Percentiles rank a stretch among this genome's conserved stretches.
Evolutionary conservation across 2,797 vertebrate species (phyloP).

Genomic region (Myotis daubentonii): DNA sequence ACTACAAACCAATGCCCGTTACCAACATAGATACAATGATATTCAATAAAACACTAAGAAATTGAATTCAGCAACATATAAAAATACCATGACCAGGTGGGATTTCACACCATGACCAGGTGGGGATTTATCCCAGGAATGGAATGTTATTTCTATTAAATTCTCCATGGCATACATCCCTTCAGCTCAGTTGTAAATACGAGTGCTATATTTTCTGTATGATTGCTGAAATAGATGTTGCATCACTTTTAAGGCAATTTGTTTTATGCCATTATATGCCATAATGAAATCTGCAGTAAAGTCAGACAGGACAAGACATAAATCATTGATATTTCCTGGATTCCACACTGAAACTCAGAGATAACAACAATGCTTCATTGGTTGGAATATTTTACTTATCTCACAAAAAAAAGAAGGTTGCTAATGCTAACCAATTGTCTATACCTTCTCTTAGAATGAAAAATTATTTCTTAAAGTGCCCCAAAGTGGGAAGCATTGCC

Average conservation of each 20-base stretch:
- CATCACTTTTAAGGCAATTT: slow-evolving; percentile 73
- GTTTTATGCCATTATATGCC: slow-evolving; percentile 58
- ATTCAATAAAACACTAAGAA: neutral
- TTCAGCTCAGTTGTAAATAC: neutral
- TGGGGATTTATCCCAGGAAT: neutral
- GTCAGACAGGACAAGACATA: slow-evolving; percentile 69
- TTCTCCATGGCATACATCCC: neutral
- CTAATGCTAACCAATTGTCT: slow-evolving; percentile 23
- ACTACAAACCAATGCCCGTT: neutral
- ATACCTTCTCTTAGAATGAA: neutral
- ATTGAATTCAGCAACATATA: neutral
- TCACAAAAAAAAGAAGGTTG: slow-evolving; percentile 36
- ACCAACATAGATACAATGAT: neutral
- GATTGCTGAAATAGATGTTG: slow-evolving; percentile 61
- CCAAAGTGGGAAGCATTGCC: slow-evolving; percentile 1
- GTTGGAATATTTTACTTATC: slow-evolving; percentile 70
- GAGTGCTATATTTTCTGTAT: slow-evolving; percentile 40
- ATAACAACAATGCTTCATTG: slow-evolving; percentile 76
- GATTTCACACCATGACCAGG: neutral
- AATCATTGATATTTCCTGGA: slow-evolving; percentile 77
- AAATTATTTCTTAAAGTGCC: slow-evolving; percentile 20
- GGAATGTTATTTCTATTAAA: neutral
- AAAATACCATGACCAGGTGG: neutral
- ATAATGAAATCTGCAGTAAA: slow-evolving; percentile 72
- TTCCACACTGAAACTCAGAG: slow-evolving; percentile 72